Evolutionary conservation across 92 coral and sea anemone species (phyloP).

Genomic region (Pocillopora meandrina): DNA sequence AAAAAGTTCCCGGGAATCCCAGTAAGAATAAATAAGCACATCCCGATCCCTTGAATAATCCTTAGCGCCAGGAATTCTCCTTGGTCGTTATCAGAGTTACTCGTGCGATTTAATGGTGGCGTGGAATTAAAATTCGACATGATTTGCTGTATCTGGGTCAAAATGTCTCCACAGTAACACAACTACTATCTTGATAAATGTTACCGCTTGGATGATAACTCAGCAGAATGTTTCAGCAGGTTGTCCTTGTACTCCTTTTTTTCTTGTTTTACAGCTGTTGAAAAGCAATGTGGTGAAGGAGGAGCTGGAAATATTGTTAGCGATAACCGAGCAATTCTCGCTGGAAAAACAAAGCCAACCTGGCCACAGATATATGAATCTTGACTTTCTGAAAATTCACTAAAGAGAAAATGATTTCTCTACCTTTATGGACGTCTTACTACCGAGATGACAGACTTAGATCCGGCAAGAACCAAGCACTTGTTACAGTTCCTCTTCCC

Average conservation of each 20-base stretch:
- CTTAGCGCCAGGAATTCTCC: constrained; percentile 28
- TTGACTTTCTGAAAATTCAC: no score
- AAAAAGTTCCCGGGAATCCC: constrained; percentile 81
- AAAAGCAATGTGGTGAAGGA: neutral
- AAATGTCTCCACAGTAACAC: neutral
- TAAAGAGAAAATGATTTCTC: no score
- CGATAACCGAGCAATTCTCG: no score
- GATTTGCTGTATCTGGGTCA: constrained; percentile 3
- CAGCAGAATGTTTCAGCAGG: neutral
- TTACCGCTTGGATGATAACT: neutral
- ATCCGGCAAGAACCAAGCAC: no score
- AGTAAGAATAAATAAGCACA: constrained; percentile 69
- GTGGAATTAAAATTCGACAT: constrained; percentile 2
- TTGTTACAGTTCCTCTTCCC: no score
- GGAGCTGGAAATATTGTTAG: no score
- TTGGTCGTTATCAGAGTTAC: neutral
- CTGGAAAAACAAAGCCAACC: no score
- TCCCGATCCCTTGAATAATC: constrained; percentile 36
- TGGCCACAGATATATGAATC: no score
- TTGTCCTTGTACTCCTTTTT: neutral
- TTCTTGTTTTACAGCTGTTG: neutral
- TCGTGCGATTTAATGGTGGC: neutral
- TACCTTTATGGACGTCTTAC: no score
- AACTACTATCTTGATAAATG: neutral
- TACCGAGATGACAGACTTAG: no score